These are phyloP conservation scores for Galago senegalensis DNA, from an alignment of 2,797 vertebrate species.

Conservation along the genomic window DNA sequence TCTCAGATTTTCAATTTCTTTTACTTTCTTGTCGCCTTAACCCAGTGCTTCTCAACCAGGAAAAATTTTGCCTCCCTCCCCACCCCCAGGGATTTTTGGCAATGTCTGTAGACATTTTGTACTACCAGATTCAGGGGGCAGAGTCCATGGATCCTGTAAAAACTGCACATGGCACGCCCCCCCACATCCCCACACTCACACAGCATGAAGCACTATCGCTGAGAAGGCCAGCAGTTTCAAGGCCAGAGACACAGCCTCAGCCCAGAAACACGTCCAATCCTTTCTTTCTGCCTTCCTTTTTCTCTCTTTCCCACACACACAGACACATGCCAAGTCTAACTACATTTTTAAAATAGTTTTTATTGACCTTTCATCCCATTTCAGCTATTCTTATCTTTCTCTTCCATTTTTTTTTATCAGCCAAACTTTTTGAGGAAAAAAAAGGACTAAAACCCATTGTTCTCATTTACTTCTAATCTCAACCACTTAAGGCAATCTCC, in stretches of 20 bases:
- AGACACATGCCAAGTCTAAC: not conserved
- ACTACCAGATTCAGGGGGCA: not conserved
- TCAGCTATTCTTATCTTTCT: not conserved
- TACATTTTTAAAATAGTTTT: not conserved
- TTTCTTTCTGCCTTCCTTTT: no score
- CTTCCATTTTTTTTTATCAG: constrained; percentile 4
- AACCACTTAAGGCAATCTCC: not conserved
- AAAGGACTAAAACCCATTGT: not conserved
- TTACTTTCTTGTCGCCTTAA: not conserved
- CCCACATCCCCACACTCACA: rapidly evolving
- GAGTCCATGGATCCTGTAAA: not conserved
- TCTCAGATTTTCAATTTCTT: not conserved
- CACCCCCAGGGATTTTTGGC: not conserved
- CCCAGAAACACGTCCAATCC: not conserved
- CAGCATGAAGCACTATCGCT: not conserved
- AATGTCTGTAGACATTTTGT: not conserved
- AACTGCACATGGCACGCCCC: no score
- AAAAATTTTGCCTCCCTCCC: not conserved
- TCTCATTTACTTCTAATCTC: not conserved
- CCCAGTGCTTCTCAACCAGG: not conserved
- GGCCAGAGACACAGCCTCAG: not conserved
- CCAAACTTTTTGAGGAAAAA: not conserved
- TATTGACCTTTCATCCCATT: not conserved
- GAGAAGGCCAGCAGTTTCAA: not conserved
- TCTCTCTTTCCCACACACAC: not conserved